A percentile compares a stretch with the other conserved stretches of the same genome.
phyloP scores from a whole-genome alignment of 2,888 invertebrate genomes.

The Rhodophaea formosa region DNA sequence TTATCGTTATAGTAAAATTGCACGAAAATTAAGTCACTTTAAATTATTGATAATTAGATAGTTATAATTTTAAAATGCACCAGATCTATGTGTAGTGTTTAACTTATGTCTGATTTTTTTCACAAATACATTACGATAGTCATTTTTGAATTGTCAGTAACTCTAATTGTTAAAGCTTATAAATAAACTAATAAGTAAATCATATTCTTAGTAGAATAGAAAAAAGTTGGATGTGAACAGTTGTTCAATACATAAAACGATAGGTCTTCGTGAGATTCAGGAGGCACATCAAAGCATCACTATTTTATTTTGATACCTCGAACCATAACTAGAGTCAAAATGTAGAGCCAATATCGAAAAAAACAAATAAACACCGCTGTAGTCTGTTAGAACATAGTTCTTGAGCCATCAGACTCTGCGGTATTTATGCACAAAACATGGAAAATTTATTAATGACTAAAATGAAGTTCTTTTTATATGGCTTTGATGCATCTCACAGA shows the following conservation, averaged over 20 bases:
- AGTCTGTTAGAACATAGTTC: slow-evolving; percentile 74
- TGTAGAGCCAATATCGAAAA: slow-evolving; percentile 17
- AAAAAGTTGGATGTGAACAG: slow-evolving; percentile 55
- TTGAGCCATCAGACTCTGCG: slow-evolving; percentile 74
- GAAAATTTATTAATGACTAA: background rate
- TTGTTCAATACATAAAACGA: slow-evolving; percentile 35
- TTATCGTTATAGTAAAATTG: slow-evolving; percentile 32
- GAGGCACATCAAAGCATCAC: slow-evolving; percentile 64
- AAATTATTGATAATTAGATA: slow-evolving; percentile 22
- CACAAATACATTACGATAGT: slow-evolving; percentile 24
- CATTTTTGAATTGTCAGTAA: slow-evolving; percentile 15
- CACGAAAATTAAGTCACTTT: slow-evolving; percentile 31
- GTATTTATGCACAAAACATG: slow-evolving; percentile 48
- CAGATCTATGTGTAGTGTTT: slow-evolving; percentile 32
- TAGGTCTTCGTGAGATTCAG: slow-evolving; percentile 53
- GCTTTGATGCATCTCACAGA: slow-evolving; percentile 28
- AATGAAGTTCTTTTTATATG: background rate
- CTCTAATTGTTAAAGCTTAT: background rate
- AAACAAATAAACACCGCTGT: slow-evolving; percentile 58
- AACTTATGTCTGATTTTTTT: slow-evolving; percentile 23
- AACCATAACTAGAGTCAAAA: slow-evolving; percentile 23
- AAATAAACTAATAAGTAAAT: background rate
- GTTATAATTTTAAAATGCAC: slow-evolving; percentile 32
- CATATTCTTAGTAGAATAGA: background rate
- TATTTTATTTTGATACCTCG: slow-evolving; percentile 22